Conservation (phyloP, 2,113 vertebrate species). For the Nothocercus julius region DNA sequence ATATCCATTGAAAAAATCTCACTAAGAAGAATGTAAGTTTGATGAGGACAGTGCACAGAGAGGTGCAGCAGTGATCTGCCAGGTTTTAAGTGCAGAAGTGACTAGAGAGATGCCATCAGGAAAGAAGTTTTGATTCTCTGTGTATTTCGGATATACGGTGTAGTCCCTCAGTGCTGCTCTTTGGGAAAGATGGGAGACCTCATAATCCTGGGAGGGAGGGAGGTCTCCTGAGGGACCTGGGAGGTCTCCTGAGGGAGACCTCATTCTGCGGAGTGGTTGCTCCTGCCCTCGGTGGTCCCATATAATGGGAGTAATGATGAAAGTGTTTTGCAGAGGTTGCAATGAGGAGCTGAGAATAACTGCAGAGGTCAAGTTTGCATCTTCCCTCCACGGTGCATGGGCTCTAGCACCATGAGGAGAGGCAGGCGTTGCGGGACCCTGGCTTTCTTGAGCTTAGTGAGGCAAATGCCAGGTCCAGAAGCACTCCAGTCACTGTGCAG, state of each 20-base stretch:
- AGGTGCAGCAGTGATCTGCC: neutral
- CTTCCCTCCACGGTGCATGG: neutral
- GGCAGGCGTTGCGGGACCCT: neutral
- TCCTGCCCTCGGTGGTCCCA: fast-evolving
- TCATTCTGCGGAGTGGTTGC: neutral
- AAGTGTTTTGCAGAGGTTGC: neutral
- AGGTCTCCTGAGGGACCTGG: too few relatives aligned
- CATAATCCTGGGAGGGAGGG: neutral
- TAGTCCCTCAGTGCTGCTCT: neutral
- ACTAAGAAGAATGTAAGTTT: neutral
- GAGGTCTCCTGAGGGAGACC: too few relatives aligned
- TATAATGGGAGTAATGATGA: neutral
- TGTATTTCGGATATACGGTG: neutral
- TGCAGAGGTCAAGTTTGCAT: neutral
- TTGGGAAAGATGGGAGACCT: neutral
- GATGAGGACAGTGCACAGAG: neutral
- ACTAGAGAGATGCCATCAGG: neutral
- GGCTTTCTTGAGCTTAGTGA: neutral
- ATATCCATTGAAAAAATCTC: neutral
- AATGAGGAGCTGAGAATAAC: neutral
- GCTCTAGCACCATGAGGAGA: neutral
- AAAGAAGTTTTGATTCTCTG: neutral
- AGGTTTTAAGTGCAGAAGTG: neutral
- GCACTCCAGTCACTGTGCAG: neutral
- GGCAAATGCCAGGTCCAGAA: neutral